A percentile compares a stretch with the other conserved stretches of the same genome.
phyloP scores from a whole-genome alignment of 2,888 invertebrate genomes.

The Ypsolopha scabrella region DNA sequence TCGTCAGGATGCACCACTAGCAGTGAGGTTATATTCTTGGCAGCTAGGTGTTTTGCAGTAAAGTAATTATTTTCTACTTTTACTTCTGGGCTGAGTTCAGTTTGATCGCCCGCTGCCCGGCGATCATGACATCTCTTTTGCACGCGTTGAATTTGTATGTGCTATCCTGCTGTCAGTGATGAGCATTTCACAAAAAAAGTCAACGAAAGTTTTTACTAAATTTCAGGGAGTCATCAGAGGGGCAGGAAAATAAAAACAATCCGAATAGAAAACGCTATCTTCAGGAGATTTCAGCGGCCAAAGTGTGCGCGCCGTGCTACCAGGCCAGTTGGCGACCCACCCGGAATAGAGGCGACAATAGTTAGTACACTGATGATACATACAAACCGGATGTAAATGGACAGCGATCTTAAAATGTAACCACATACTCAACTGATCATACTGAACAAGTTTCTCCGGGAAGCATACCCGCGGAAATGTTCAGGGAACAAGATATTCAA shows the following conservation, averaged over 20 bases:
- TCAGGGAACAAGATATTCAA: not conserved
- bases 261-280: conserved; percentile 19
- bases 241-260: conserved; percentile 7
- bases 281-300: conserved; percentile 31
- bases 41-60: no score
- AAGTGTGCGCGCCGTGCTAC: conserved; percentile 43
- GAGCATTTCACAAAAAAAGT: not conserved
- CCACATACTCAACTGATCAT: not conserved
- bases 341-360: conserved; percentile 26
- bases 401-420: not conserved
- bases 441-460: not conserved
- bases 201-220: not conserved
- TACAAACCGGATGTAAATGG: not conserved
- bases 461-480: not conserved
- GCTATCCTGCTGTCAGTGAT: no score
- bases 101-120: no score
- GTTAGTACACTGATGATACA: conserved; percentile 18
- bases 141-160: no score
- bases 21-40: no score
- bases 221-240: conserved; percentile 9
- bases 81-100: no score
- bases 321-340: conserved; percentile 35
- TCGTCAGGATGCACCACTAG: no score
- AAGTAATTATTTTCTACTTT: not conserved
- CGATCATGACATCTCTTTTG: no score